A percentile compares a stretch with the other conserved stretches of the same genome.
These are phyloP conservation scores for Hedya salicella DNA, from an alignment of 2,888 invertebrate species.

Conservation along the genomic window DNA sequence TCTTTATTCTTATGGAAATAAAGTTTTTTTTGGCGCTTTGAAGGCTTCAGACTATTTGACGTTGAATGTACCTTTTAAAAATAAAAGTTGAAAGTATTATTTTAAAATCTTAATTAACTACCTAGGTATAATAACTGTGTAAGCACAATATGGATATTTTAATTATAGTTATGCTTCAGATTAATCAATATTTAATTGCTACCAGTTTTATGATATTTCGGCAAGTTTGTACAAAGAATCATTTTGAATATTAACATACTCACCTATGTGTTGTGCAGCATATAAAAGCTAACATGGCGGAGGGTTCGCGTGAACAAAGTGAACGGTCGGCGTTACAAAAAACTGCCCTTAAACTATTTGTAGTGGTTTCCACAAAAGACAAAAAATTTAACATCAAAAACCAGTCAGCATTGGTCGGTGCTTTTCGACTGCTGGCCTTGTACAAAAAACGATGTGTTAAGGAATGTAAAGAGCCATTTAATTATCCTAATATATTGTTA, in stretches of 20 bases:
- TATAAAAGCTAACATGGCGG: constrained; percentile 48
- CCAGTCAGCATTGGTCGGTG: constrained; percentile 83
- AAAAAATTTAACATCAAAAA: constrained; percentile 78
- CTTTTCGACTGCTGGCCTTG: constrained; percentile 78
- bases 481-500: constrained; percentile 85
- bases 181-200: neutral
- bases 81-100: neutral
- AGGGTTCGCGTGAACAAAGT: constrained; percentile 74
- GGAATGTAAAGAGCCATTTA: constrained; percentile 85
- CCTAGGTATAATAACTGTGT: neutral
- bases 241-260: constrained; percentile 39
- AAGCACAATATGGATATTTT: neutral
- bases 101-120: neutral
- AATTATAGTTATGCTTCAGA: neutral
- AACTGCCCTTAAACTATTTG: constrained; percentile 81
- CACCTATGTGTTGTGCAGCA: constrained; percentile 30
- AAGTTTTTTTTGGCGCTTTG: too few species aligned
- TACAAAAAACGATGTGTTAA: constrained; percentile 83
- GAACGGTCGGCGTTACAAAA: constrained; percentile 72
- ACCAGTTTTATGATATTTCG: constrained; percentile 43
- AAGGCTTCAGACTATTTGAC: too few species aligned
- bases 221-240: constrained; percentile 49
- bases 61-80: too few species aligned
- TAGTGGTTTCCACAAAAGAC: constrained; percentile 80
- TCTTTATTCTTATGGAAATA: too few species aligned